Base-by-base conservation (phyloP, 2,888 invertebrate species). In the Strigamia maritima region DNA sequence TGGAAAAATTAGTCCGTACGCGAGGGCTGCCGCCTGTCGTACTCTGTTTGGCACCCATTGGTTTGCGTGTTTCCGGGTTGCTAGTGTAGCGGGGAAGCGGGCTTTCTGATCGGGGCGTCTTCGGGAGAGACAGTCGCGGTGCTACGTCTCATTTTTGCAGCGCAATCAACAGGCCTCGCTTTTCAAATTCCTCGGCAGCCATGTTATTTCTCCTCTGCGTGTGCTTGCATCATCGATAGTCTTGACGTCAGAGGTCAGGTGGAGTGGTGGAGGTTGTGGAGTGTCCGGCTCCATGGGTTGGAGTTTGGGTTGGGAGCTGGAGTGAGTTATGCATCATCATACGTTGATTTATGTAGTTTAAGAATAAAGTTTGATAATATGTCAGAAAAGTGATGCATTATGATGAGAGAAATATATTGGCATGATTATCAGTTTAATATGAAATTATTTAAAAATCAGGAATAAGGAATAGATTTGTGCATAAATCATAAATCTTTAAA, bases 31-130 rank as follows among this genome's bases (percentile, higher is more conserved):
- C 75, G 16, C 74, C 31, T 28, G 75, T 35, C 31, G 79, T 79
- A 49, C 79, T 79, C 26, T 79, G 79, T 75, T 79, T 79, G 54
- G 79, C 79, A 75, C 79, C 79, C 79, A 79, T 79, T 75, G 14
- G 24, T 2, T 60, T 1, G 4, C 22, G 8, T 22, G 19, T 22
- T 60, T 60, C 60, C 60, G 60, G 22, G 19, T 60, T 60, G 22
- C 60, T 60, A 60, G 8, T 60, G 24, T 6, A 60, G 60, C 60
- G 60, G 60, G 12, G 12, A 60, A 22, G 22, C 19, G 60, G 2
- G 24, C 3, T 24, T 60, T 19, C 60, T 60, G 12, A 19, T 60
- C 22, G 60, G 22, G 19, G 4, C 22, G 22, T 60, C 22, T 60
- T 8, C 8, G 22, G 24, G 3, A 19, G 22, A 60, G 24, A 60